phyloP scores from a whole-genome alignment of 2,888 invertebrate genomes.

The Rapana venosa region DNA sequence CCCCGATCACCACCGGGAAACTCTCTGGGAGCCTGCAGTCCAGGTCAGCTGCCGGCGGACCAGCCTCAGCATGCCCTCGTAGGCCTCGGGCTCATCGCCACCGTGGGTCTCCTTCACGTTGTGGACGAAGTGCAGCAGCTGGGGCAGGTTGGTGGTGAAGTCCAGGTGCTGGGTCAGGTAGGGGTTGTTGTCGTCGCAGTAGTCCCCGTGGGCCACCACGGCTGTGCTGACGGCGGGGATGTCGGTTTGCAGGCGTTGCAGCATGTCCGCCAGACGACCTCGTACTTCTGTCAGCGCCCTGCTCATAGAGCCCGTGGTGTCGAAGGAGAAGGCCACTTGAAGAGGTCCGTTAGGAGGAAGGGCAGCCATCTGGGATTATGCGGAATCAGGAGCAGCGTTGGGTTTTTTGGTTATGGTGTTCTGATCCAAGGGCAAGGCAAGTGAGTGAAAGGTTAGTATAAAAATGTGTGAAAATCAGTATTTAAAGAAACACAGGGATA shows the following conservation, averaged over 20 bases:
- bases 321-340: constrained; percentile 74
- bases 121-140: constrained; percentile 61
- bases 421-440: neutral
- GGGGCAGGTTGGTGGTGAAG: constrained; percentile 58
- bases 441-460: neutral
- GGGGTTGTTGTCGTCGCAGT: constrained; percentile 67
- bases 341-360: constrained; percentile 48
- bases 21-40: constrained; percentile 61
- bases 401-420: neutral
- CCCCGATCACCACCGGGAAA: constrained; percentile 74
- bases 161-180: constrained; percentile 70
- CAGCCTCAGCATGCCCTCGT: constrained; percentile 70
- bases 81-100: constrained; percentile 73
- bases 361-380: constrained; percentile 10
- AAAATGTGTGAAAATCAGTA: no score
- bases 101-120: constrained; percentile 67
- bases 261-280: constrained; percentile 66
- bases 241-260: constrained; percentile 71
- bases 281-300: constrained; percentile 63
- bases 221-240: constrained; percentile 71
- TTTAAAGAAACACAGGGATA: no score
- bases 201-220: constrained; percentile 75
- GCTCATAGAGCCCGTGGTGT: constrained; percentile 74
- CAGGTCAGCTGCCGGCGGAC: constrained; percentile 68
- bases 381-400: neutral